Percentiles rank a stretch among this genome's conserved stretches.
Evolutionary conservation across 1,140 invertebrate species (phyloP).

Genomic region (Rhynchophorus ferrugineus): DNA sequence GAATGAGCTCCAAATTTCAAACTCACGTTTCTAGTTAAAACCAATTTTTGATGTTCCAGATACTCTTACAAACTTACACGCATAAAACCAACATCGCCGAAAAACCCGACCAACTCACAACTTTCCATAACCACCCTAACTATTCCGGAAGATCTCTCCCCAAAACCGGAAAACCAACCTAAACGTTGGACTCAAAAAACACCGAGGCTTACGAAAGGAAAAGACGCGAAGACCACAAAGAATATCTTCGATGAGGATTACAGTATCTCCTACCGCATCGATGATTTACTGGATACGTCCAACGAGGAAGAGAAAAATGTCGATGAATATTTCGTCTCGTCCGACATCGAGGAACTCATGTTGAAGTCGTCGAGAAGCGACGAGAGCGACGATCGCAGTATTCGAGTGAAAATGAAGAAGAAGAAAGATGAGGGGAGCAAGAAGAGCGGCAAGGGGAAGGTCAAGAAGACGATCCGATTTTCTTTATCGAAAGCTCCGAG

Average conservation of each 20-base stretch:
- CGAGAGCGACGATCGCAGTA: neutral
- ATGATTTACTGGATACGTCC: conserved; percentile 1
- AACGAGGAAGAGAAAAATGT: neutral
- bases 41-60: no score
- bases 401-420: conserved; percentile 9
- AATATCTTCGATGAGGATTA: conserved; percentile 10
- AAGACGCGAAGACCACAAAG: neutral
- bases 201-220: conserved; percentile 20
- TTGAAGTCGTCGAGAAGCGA: conserved; percentile 9
- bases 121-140: conserved; percentile 20
- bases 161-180: conserved; percentile 23
- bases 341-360: conserved; percentile 25
- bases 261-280: conserved; percentile 12
- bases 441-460: conserved; percentile 16
- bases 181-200: conserved; percentile 27
- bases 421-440: conserved; percentile 13
- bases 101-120: no score
- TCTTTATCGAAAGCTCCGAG: conserved; percentile 34
- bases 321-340: conserved; percentile 9
- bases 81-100: no score
- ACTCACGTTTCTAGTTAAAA: no score
- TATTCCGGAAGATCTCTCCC: conserved; percentile 18
- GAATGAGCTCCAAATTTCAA: no score
- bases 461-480: conserved; percentile 32
- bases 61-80: no score